These are phyloP conservation scores for Eidolon dupreanum DNA, from an alignment of 2,797 vertebrate genomes.

Conservation along the genomic window DNA sequence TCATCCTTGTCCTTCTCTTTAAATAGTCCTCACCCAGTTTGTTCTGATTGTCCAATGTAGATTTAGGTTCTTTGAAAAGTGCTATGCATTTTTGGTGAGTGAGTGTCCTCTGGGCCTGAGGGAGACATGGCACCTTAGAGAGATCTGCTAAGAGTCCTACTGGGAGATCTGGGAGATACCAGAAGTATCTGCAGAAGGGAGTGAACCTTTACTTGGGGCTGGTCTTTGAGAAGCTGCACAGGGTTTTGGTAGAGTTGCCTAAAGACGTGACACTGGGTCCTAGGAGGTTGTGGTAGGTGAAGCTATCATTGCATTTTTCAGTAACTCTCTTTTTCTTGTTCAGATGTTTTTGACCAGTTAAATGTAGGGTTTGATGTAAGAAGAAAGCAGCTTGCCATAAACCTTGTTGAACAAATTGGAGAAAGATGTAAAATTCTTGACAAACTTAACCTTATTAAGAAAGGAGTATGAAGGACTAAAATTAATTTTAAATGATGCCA, in stretches of 20 bases:
- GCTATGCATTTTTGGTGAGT: neutral
- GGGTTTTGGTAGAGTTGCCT: neutral
- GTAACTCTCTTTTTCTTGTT: neutral
- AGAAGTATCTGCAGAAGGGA: neutral
- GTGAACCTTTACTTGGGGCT: neutral
- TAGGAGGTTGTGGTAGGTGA: neutral
- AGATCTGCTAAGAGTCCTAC: neutral
- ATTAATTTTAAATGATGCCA: neutral
- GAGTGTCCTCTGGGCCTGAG: neutral
- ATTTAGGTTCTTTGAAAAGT: neutral
- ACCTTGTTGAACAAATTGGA: constrained; percentile 20
- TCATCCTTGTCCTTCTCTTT: neutral
- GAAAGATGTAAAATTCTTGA: constrained; percentile 28
- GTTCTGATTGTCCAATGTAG: neutral
- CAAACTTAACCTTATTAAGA: constrained; percentile 36
- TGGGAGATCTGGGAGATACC: neutral
- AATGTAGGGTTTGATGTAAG: neutral
- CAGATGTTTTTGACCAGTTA: constrained; percentile 36
- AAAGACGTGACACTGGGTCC: neutral
- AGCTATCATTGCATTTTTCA: neutral
- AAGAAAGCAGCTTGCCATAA: constrained; percentile 38
- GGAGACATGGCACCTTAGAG: neutral
- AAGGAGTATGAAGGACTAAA: neutral
- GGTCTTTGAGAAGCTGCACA: neutral
- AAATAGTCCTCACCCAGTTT: neutral